Conservation (phyloP, 2,113 vertebrate genomes). For the Hyaena hyaena region DNA sequence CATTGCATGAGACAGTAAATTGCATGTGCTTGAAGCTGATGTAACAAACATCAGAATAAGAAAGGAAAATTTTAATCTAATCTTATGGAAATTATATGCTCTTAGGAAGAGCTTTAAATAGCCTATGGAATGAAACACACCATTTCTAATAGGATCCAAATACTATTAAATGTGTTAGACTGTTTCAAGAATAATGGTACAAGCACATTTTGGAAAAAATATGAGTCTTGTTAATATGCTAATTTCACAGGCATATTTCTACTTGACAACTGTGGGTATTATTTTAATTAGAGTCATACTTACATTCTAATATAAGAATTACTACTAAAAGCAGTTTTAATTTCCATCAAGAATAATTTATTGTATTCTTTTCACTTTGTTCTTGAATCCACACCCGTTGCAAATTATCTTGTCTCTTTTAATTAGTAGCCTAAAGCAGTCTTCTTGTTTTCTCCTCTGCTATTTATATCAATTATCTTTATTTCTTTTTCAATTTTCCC, state of each 20-base stretch:
- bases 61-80: conserved; percentile 34
- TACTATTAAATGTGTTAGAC: conserved; percentile 65
- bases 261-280: conserved; percentile 73
- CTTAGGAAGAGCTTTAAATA: conserved; percentile 43
- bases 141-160: conserved; percentile 56
- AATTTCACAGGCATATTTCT: conserved; percentile 76
- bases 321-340: conserved; percentile 71
- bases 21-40: not conserved
- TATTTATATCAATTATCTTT: conserved; percentile 78
- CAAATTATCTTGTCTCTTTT: conserved; percentile 78
- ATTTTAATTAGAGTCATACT: conserved; percentile 81
- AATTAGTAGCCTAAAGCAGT: conserved; percentile 76
- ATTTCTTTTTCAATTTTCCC: conserved; percentile 65
- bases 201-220: conserved; percentile 65
- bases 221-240: conserved; percentile 77
- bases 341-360: conserved; percentile 78
- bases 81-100: conserved; percentile 10
- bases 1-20: not conserved
- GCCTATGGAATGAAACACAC: conserved; percentile 44
- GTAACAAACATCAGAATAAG: not conserved
- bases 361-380: conserved; percentile 69
- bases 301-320: conserved; percentile 77
- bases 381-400: conserved; percentile 56
- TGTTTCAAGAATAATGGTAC: conserved; percentile 56
- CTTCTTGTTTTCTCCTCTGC: conserved; percentile 59